Evolutionary conservation across 1,140 invertebrate genomes (phyloP).

Genomic region (Cyclargus thomasi): DNA sequence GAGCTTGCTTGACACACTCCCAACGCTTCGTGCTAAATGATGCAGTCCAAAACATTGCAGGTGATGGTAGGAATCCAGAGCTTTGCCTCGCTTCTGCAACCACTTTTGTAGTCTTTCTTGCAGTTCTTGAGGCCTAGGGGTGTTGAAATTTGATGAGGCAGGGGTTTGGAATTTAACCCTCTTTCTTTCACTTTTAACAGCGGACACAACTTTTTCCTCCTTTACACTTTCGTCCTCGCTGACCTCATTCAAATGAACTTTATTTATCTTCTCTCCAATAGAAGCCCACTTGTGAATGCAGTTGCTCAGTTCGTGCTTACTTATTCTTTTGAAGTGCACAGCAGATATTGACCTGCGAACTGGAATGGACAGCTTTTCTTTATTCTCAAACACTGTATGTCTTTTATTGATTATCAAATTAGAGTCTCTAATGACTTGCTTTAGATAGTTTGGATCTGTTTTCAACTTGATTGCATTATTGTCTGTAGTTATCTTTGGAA

Average conservation of each 20-base stretch:
- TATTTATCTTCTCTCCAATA: constrained; percentile 57
- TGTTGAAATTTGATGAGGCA: constrained; percentile 48
- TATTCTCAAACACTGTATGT: constrained; percentile 38
- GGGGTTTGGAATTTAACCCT: constrained; percentile 65
- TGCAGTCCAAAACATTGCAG: constrained; percentile 73
- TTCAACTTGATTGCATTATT: constrained; percentile 43
- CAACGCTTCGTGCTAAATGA: constrained; percentile 37
- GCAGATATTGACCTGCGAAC: constrained; percentile 67
- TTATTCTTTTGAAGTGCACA: constrained; percentile 65
- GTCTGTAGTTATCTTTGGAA: constrained; percentile 33
- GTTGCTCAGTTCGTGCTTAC: constrained; percentile 51
- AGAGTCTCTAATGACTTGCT: constrained; percentile 45
- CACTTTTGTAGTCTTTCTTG: constrained; percentile 66
- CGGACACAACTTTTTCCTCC: constrained; percentile 49
- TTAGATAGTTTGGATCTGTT: constrained; percentile 44
- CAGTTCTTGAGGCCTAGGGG: constrained; percentile 59
- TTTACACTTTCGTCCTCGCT: constrained; percentile 53
- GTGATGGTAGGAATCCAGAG: constrained; percentile 69
- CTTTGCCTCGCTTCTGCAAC: constrained; percentile 71
- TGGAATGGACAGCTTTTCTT: constrained; percentile 26
- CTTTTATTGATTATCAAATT: constrained; percentile 43
- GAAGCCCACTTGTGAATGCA: constrained; percentile 67
- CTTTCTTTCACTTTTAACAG: constrained; percentile 65
- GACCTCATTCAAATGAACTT: constrained; percentile 47
- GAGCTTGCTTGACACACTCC: constrained; percentile 27